Percentiles rank a stretch among this genome's conserved stretches.
Evolutionary conservation across 2,888 invertebrate genomes (phyloP).

Genomic region (Scaptomyza reducta): DNA sequence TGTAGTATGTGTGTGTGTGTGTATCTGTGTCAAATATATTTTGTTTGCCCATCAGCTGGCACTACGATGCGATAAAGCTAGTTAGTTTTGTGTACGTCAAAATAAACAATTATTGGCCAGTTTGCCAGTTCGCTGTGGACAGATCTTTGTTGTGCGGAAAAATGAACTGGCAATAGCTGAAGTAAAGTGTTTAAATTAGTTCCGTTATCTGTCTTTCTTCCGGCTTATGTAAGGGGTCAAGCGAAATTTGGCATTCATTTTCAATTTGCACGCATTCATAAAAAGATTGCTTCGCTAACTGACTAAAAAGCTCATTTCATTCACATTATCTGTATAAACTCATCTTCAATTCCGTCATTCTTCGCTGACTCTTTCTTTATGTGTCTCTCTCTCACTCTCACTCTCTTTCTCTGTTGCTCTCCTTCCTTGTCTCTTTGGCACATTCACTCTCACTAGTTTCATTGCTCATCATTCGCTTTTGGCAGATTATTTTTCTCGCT

Average conservation of each 20-base stretch:
- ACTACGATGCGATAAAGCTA: slow-evolving; percentile 11
- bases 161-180: slow-evolving; percentile 12
- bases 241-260: slow-evolving; percentile 52
- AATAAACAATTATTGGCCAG: slow-evolving; percentile 22
- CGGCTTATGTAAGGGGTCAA: slow-evolving; percentile 64
- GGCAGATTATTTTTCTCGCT: slow-evolving; percentile 34
- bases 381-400: slow-evolving; percentile 2
- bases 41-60: slow-evolving; percentile 30
- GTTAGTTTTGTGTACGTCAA: slow-evolving; percentile 12
- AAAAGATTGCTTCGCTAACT: slow-evolving; percentile 29
- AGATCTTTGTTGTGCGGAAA: slow-evolving; percentile 5
- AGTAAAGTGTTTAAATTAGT: slow-evolving; percentile 48
- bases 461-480: slow-evolving; percentile 22
- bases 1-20: not conserved
- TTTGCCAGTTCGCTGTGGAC: not conserved
- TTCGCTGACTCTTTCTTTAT: not conserved
- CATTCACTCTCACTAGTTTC: slow-evolving; percentile 13
- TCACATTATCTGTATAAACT: slow-evolving; percentile 40
- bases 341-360: slow-evolving; percentile 25
- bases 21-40: slow-evolving; percentile 33
- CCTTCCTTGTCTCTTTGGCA: slow-evolving; percentile 6
- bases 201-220: slow-evolving; percentile 57
- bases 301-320: slow-evolving; percentile 24
- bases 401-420: slow-evolving; percentile 1
- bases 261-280: slow-evolving; percentile 50